These are phyloP conservation scores for Brenthis daphne DNA, from an alignment of 2,888 invertebrate species.

Conservation along the genomic window DNA sequence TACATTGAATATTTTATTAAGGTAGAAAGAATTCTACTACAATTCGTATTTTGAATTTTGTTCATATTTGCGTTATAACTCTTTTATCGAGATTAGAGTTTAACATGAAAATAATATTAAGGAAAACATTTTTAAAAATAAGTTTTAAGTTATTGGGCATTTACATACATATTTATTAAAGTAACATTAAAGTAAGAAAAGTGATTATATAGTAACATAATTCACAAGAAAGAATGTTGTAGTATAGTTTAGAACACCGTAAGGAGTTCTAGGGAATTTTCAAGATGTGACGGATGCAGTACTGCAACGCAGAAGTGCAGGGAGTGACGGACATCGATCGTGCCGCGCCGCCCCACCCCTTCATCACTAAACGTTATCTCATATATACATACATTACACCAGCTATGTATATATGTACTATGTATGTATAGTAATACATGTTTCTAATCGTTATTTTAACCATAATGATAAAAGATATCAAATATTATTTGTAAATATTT, in stretches of 20 bases:
- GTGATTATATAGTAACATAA: too few species aligned
- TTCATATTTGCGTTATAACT: too few species aligned
- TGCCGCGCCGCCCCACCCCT: slow-evolving; percentile 46
- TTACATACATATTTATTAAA: too few species aligned
- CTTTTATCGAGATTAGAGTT: too few species aligned
- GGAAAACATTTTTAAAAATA: too few species aligned
- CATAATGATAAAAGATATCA: too few species aligned
- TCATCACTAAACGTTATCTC: slow-evolving; percentile 61
- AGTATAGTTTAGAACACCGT: slow-evolving; percentile 1
- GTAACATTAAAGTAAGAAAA: too few species aligned
- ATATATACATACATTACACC: slow-evolving; percentile 41
- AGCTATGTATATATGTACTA: slow-evolving; percentile 15
- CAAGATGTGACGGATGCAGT: slow-evolving; percentile 57
- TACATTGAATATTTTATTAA: slow-evolving; percentile 10
- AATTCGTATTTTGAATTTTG: neutral
- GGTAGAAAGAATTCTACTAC: neutral
- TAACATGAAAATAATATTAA: too few species aligned
- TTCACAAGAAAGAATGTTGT: too few species aligned
- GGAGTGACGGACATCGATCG: slow-evolving; percentile 72
- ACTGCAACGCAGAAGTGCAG: slow-evolving; percentile 63
- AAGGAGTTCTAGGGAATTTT: slow-evolving; percentile 31
- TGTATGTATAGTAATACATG: neutral
- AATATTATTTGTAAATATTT: too few species aligned
- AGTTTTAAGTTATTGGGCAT: too few species aligned
- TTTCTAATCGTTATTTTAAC: neutral